phyloP scores from a whole-genome alignment of 2,888 invertebrate species.

The Drosophila infuscata region DNA sequence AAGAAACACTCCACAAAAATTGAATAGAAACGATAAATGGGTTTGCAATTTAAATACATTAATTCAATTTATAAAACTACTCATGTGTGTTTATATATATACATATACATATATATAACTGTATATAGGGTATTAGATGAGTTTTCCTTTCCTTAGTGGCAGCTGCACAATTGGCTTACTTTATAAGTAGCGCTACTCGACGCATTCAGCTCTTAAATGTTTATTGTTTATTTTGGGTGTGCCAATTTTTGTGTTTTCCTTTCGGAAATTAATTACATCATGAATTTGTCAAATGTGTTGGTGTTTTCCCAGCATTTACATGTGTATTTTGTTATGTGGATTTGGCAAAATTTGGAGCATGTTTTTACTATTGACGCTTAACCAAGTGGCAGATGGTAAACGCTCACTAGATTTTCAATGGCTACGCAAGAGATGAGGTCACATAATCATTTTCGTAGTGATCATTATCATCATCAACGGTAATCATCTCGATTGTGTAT shows the following conservation, averaged over 20 bases:
- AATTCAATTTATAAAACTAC: neutral
- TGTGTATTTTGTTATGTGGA: slow-evolving; percentile 16
- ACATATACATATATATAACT: no score
- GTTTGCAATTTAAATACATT: neutral
- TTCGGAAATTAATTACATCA: slow-evolving; percentile 74
- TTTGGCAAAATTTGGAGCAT: slow-evolving; percentile 40
- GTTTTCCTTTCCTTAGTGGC: neutral
- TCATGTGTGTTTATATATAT: neutral
- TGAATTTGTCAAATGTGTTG: slow-evolving; percentile 71
- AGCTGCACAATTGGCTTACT: slow-evolving; percentile 18
- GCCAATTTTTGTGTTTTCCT: slow-evolving; percentile 67
- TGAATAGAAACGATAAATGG: neutral
- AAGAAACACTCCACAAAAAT: slow-evolving; percentile 7
- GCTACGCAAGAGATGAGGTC: slow-evolving; percentile 70
- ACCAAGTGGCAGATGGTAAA: slow-evolving; percentile 57
- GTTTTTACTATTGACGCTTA: slow-evolving; percentile 18
- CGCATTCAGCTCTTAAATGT: slow-evolving; percentile 41
- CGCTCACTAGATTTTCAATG: slow-evolving; percentile 43
- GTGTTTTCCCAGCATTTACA: slow-evolving; percentile 4
- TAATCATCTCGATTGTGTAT: slow-evolving; percentile 29
- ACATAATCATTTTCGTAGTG: slow-evolving; percentile 57
- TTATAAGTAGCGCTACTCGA: slow-evolving; percentile 46
- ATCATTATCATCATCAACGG: slow-evolving; percentile 44
- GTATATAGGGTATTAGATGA: slow-evolving; percentile 22
- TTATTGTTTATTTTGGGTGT: slow-evolving; percentile 75